These are phyloP conservation scores for Dasyurus viverrinus DNA, from an alignment of 2,113 vertebrate genomes.

Conservation along the genomic window DNA sequence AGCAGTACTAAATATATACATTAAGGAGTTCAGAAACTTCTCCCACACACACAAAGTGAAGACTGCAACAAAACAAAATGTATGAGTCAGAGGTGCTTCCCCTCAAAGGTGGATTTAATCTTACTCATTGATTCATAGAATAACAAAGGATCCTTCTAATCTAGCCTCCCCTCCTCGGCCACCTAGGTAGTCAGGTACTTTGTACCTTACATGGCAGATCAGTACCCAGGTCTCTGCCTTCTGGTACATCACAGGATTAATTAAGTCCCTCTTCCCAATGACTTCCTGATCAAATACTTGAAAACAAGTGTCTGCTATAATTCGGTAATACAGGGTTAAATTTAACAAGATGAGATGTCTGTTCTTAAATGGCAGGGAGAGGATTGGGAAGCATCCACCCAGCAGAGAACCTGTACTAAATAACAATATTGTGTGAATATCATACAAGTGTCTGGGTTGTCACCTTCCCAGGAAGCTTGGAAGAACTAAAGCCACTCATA, in stretches of 20 bases:
- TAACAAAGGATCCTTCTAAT: background rate
- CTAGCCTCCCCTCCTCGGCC: background rate
- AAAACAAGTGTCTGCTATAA: background rate
- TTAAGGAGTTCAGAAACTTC: conserved; percentile 79
- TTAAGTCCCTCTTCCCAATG: background rate
- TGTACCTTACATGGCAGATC: background rate
- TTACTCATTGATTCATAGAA: background rate
- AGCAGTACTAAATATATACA: conserved; percentile 41
- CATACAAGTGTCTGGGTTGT: background rate
- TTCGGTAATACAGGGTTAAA: conserved; percentile 40
- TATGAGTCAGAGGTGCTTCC: conserved; percentile 77
- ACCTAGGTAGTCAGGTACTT: background rate
- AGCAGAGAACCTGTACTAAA: conserved; percentile 14
- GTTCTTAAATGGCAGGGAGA: conserved; percentile 43
- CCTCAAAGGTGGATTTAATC: conserved; percentile 47
- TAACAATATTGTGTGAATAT: background rate
- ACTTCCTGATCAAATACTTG: background rate
- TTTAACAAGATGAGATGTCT: conserved; percentile 11
- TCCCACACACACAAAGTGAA: conserved; percentile 80
- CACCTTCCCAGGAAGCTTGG: background rate
- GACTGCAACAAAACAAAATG: conserved; percentile 59
- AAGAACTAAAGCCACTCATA: conserved; percentile 12
- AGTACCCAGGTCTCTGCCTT: background rate
- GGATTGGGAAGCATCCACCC: background rate
- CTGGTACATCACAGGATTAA: background rate